Evolutionary conservation across 2,797 vertebrate species (phyloP), one percentile per base, ranked within the genome.

Genomic region (Malurus leucopterus): DNA sequence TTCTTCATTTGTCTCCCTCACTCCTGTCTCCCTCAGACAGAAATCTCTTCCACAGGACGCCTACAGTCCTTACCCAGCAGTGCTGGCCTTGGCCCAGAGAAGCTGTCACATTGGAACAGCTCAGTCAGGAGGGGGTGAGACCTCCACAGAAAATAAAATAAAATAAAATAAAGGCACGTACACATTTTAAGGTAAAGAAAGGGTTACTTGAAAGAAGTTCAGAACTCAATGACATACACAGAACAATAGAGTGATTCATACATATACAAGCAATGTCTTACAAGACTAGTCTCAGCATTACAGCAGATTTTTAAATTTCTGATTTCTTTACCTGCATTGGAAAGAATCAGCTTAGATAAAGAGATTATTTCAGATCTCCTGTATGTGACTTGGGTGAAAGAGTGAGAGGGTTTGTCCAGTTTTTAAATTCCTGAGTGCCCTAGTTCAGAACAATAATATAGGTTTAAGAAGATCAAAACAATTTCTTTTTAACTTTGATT

Each of bases 1-100:
- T 79, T 88, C 32, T 82, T 82, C 83, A 93, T 89, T 91, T 79
- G 67, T 82, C 38, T 94, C 85, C 40, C 30, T 13, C 9, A 19
- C n/a, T 91, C 41, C 64, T 27, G 57, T 44, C 50, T 61, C 59
- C n/a, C 38, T 75, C 53, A 73, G 38, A 76, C 40, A 86, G 62
- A 79, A 82, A 54, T 19, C 47, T 86, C 55, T 82, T 77, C 90
- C 65, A 29, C 0, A 54, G 64, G 50, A 69, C 43, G 79, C 46
- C 41, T 34, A 8, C 50, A 63, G 16, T 14, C 32, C 43, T 44
- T 0, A 0, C 53, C 1, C 4, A 75, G 77, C 57, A 76, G 41
- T 6, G 47, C 47, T 81, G 91, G 75, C 69, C 73, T 77, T 4
- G 3, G 63, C 65, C 23, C 55, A 50, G 43, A 5, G 54, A 58